phyloP scores from a whole-genome alignment of 2,797 vertebrate genomes.

The Danio jaintianensis region DNA sequence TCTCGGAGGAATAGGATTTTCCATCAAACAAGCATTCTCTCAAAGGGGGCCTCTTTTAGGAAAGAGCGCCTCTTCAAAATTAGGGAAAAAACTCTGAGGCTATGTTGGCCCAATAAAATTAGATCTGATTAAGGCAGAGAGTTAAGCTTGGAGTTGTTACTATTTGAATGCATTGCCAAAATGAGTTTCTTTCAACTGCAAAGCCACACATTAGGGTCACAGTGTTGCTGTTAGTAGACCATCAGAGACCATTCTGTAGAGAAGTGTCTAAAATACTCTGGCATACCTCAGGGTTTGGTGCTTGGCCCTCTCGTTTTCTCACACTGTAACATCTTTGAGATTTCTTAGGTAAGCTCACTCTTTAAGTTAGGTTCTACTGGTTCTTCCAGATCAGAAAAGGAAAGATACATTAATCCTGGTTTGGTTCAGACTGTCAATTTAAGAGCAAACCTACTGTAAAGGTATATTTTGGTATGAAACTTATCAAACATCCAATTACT shows the following conservation, averaged over 20 bases:
- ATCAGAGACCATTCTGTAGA: not conserved
- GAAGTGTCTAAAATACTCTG: not conserved
- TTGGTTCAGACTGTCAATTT: too few relatives aligned
- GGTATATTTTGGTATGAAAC: too few relatives aligned
- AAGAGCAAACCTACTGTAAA: too few relatives aligned
- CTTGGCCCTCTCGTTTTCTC: not conserved
- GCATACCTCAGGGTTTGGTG: not conserved
- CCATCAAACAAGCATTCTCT: conserved; percentile 77
- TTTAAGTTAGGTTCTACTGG: too few relatives aligned
- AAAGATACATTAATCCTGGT: too few relatives aligned
- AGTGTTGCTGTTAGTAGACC: conserved; percentile 23
- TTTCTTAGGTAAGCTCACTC: too few relatives aligned
- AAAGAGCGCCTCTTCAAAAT: conserved; percentile 55
- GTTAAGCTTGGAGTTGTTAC: conserved; percentile 28
- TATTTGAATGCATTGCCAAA: conserved; percentile 22
- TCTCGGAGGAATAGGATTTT: conserved; percentile 80
- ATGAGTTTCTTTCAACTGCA: not conserved
- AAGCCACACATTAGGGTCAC: conserved; percentile 18
- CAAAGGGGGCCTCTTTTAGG: conserved; percentile 73
- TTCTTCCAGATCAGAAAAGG: too few relatives aligned
- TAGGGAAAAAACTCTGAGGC: conserved; percentile 68
- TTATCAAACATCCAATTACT: too few relatives aligned
- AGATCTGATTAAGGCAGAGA: conserved; percentile 62
- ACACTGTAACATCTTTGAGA: not conserved
- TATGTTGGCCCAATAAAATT: conserved; percentile 65